phyloP scores from a whole-genome alignment of 2,888 invertebrate genomes.

The Anthrax anthrax region DNA sequence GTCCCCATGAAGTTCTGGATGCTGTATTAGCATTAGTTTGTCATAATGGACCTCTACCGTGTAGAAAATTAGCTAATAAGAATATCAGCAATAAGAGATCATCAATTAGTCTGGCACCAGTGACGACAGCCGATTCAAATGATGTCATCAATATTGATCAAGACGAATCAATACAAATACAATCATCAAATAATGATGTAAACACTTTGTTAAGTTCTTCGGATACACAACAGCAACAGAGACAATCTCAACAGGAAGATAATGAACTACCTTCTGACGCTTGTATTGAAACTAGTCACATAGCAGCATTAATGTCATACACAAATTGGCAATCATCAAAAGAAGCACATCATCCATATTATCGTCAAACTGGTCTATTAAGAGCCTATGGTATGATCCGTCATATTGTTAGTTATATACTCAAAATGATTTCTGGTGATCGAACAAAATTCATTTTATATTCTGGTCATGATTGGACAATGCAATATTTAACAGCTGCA shows the following conservation, averaged over 20 bases:
- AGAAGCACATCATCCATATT: slow-evolving; percentile 42
- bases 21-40: slow-evolving; percentile 73
- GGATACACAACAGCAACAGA: not conserved
- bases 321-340: slow-evolving; percentile 63
- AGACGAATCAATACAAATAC: slow-evolving; percentile 26
- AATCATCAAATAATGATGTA: not conserved
- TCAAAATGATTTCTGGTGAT: slow-evolving; percentile 63
- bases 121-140: slow-evolving; percentile 23
- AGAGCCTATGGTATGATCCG: slow-evolving; percentile 71
- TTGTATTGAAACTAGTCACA: slow-evolving; percentile 56
- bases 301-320: slow-evolving; percentile 65
- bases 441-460: slow-evolving; percentile 63
- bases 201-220: not conserved
- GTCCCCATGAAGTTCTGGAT: slow-evolving; percentile 54
- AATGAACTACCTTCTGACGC: slow-evolving; percentile 21
- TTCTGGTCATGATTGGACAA: slow-evolving; percentile 84
- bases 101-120: slow-evolving; percentile 8
- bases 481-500: slow-evolving; percentile 69
- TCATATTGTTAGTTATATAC: slow-evolving; percentile 67
- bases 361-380: slow-evolving; percentile 52
- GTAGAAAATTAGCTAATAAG: slow-evolving; percentile 30
- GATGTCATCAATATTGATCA: slow-evolving; percentile 36
- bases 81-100: not conserved
- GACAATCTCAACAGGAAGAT: slow-evolving; percentile 22
- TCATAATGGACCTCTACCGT: slow-evolving; percentile 68